Base-by-base conservation (phyloP, 2,888 invertebrate genomes). In the Saturnia pavonia region DNA sequence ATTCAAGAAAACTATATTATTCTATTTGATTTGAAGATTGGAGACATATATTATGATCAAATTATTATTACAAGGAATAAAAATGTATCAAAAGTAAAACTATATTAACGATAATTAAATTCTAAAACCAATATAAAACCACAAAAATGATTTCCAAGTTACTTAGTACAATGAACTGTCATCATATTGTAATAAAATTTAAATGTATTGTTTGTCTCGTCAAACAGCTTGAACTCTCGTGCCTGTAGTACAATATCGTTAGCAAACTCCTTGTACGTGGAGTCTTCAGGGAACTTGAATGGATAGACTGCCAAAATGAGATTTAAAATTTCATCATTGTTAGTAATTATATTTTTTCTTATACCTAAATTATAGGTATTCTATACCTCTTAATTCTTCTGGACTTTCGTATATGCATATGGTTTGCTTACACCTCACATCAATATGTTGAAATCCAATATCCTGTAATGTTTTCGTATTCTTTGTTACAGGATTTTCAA, bases 321-420 rank as follows among this genome's bases (percentile, higher is more conserved):
- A 14, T 34, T 16, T 63, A 34, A 34, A 63, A 54, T 19, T 4
- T 3, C 16, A 0, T 19, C 4, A 19, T 3, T 51, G 2, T 19
- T 51, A 51, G 16, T 19, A 51, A 19, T 51, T 51, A 19, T 19
- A 19, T 8, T 6, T 51, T 51, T 51, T 19, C 16, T 45, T 12
- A 45, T 12, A 12, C 8, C 19, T 51, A 54, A 22, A 22, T 54
- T 11, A 9, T 22, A 22, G 2, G 12, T 19, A 63, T 34, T 16
- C 14, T 16, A 4, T 68, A 68, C 68, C 34, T 51, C 34, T 68
- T 6, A 68, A 68, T 4, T 51, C 68, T 51, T 68, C 27, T 14
- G 27, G n/a, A n/a, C n/a, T 51, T 68, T 68, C 51, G n/a, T 34
- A 68, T 25, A 27, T 22, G 34, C 34, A 48, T 27, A 67, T 48